phyloP scores from a whole-genome alignment of 2,888 invertebrate genomes.

The Flexamia atlantica region DNA sequence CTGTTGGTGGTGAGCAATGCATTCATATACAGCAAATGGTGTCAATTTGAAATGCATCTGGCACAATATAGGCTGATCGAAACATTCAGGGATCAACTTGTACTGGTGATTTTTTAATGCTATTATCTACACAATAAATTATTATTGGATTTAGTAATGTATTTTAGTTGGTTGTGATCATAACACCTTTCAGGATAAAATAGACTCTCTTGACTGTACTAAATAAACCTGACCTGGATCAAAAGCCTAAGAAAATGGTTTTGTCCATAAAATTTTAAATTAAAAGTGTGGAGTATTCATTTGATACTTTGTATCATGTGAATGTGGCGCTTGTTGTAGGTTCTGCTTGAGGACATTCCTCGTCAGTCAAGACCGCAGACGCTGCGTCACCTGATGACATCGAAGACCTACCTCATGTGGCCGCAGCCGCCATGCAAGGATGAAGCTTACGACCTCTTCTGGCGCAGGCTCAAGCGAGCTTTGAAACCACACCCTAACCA shows the following conservation, averaged over 20 bases:
- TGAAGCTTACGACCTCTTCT: slow-evolving; percentile 46
- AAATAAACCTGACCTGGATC: too few relatives aligned
- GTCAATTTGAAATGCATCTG: slow-evolving; percentile 84
- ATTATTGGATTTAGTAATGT: too few relatives aligned
- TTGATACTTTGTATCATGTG: too few relatives aligned
- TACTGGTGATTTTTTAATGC: slow-evolving; percentile 76
- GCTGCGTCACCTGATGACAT: slow-evolving; percentile 82
- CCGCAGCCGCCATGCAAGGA: slow-evolving; percentile 72
- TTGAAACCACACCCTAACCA: slow-evolving; percentile 16
- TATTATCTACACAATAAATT: background rate
- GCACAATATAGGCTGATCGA: slow-evolving; percentile 83
- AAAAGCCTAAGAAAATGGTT: too few relatives aligned
- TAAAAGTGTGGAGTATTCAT: too few relatives aligned
- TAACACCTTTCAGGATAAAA: too few relatives aligned
- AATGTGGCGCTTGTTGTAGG: slow-evolving; percentile 3
- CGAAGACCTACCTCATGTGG: slow-evolving; percentile 85
- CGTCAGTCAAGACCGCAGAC: slow-evolving; percentile 79
- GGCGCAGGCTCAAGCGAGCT: slow-evolving; percentile 50
- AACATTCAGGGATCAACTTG: slow-evolving; percentile 80
- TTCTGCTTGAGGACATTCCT: slow-evolving; percentile 81
- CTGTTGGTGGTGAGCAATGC: slow-evolving; percentile 81
- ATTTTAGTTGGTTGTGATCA: too few relatives aligned
- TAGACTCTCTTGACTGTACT: too few relatives aligned
- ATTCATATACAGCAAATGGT: slow-evolving; percentile 84
- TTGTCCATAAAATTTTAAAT: too few relatives aligned